Conservation (phyloP, 1,140 invertebrate genomes). For the Apis laboriosa region DNA sequence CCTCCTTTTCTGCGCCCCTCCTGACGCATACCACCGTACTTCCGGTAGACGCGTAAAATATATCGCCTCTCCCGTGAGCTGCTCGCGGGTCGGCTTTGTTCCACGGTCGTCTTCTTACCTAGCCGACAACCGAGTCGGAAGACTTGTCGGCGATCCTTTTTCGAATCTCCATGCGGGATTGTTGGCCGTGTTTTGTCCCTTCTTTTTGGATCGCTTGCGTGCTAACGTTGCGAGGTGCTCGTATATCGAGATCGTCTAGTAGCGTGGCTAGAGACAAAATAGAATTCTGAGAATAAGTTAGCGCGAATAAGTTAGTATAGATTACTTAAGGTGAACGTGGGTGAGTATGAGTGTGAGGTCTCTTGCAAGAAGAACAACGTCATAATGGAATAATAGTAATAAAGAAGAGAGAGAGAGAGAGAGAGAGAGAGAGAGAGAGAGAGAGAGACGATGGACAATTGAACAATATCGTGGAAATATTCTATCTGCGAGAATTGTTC, state of each 20-base stretch:
- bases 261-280: neutral
- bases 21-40: constrained; percentile 62
- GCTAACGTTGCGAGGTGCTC: neutral
- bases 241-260: neutral
- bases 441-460: too few relatives aligned
- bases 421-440: too few relatives aligned
- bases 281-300: neutral
- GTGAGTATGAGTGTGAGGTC: too few relatives aligned
- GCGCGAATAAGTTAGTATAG: too few relatives aligned
- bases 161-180: constrained; percentile 28
- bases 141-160: constrained; percentile 51
- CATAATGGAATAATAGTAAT: too few relatives aligned
- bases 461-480: neutral
- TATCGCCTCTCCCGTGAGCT: constrained; percentile 48
- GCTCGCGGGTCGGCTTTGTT: constrained; percentile 51
- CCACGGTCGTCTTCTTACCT: constrained; percentile 43
- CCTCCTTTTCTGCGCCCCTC: constrained; percentile 49
- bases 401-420: too few relatives aligned
- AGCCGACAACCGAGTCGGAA: constrained; percentile 32
- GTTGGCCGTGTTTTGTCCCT: neutral
- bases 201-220: constrained; percentile 2
- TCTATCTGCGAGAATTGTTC: constrained; percentile 11
- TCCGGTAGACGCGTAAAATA: constrained; percentile 67
- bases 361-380: too few relatives aligned
- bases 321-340: too few relatives aligned